These are phyloP conservation scores for Bufo bufo DNA, from an alignment of 2,113 vertebrate species.

Conservation along the genomic window DNA sequence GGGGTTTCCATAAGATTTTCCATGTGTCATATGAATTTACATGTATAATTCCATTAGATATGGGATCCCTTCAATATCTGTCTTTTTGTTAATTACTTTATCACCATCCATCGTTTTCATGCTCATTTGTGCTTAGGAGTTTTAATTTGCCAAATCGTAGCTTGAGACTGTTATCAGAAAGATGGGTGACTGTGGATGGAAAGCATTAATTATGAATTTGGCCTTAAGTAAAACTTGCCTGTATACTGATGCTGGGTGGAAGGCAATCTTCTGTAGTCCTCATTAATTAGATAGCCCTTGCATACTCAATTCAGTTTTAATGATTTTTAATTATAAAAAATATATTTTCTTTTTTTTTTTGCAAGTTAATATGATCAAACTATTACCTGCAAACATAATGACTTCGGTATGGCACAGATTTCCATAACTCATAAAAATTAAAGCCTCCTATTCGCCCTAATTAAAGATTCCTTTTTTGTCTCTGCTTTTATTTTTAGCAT, in stretches of 20 bases:
- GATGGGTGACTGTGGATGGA: constrained; percentile 18
- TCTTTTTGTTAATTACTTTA: not conserved
- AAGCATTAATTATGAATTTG: constrained; percentile 54
- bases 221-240: constrained; percentile 44
- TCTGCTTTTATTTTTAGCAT: constrained; percentile 52
- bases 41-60: not conserved
- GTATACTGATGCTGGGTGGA: not conserved
- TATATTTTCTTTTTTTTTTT: not conserved
- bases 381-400: constrained; percentile 32
- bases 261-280: constrained; percentile 19
- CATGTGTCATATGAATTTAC: not conserved
- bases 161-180: constrained; percentile 17
- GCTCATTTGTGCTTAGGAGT: not conserved
- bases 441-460: constrained; percentile 49
- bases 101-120: constrained; percentile 10
- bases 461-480: constrained; percentile 59
- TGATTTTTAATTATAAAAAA: constrained; percentile 26
- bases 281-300: constrained; percentile 33
- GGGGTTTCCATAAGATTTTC: not conserved
- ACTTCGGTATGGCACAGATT: constrained; percentile 26
- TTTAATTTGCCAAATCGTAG: constrained; percentile 17
- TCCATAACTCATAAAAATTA: constrained; percentile 51
- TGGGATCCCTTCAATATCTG: not conserved
- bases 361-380: constrained; percentile 27
- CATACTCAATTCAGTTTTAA: constrained; percentile 19